Base-by-base conservation (phyloP, 1,140 invertebrate genomes). In the Temnothorax curvispinosus region DNA sequence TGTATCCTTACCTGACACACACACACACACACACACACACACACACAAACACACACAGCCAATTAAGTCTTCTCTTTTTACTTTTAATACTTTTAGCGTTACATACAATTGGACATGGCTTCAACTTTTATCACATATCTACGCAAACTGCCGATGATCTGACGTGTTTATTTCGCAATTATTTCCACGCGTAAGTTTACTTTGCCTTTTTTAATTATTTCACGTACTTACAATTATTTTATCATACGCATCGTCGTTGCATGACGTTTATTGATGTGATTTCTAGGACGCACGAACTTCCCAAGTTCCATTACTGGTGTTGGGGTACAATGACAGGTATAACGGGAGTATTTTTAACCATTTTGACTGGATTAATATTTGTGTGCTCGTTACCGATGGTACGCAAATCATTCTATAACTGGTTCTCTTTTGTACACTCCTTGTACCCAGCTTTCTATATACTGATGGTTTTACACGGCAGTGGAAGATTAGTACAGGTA, bases 361-460 rank as follows among this genome's bases (percentile, higher is more conserved):
- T 97, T 58, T 93, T 97, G 15, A 94, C 96, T 52, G 95, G 95
- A 38, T 89, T 97, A 13, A 97, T 97, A 80, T 97, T 97, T 91
- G 93, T 96, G 4, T 97, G 97, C 93, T 96, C 97, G 0, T 95
- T 96, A 3, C 95, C 96, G 32, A 95, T 96, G 58, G 95, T 97
- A 9, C 93, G 97, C 18, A 93, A 93, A 85, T 89, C 94, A 76
- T 94, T 96, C 47, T 96, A 96, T 90, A 96, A 96, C 62, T 96
- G 96, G 88, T 97, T 97, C 94, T 97, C 97, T 96, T 91, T 96
- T 41, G 97, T 96, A 7, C 97, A 98, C 93, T 96, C 96, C 71
- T 94, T 97, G 1, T 97, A 97, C 93, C 96, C 97, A 18, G 7
- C 97, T 27, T 96, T 97, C 87, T 97, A 97, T 89, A 95, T 97